A percentile compares a stretch with the other conserved stretches of the same genome.
Conservation (phyloP, 2,113 vertebrate species). For the Collichthys lucidus region DNA sequence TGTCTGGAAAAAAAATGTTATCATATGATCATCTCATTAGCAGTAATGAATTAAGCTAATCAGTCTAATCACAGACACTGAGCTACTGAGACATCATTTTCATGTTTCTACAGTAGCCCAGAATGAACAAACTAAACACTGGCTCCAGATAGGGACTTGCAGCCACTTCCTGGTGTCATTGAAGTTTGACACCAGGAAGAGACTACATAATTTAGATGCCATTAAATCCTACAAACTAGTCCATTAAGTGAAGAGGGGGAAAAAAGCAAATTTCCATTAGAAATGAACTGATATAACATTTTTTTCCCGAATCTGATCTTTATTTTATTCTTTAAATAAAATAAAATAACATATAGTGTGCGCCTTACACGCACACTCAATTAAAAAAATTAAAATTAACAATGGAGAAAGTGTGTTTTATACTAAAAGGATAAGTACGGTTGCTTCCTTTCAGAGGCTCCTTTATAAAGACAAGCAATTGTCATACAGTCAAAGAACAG, state of each 20-base stretch:
- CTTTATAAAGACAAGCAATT: background rate
- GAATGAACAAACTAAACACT: too few relatives aligned
- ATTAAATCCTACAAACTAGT: too few relatives aligned
- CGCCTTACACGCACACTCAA: too few relatives aligned
- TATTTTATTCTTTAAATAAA: background rate
- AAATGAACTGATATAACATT: background rate
- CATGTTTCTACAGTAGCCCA: too few relatives aligned
- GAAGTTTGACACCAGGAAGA: too few relatives aligned
- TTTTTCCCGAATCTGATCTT: background rate
- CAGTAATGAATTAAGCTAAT: background rate
- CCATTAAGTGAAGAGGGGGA: background rate
- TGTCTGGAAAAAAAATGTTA: background rate
- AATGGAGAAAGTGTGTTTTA: background rate
- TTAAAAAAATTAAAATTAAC: background rate
- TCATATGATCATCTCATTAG: background rate
- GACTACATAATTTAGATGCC: too few relatives aligned
- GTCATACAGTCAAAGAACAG: background rate
- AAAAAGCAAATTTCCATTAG: background rate
- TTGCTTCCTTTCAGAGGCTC: background rate
- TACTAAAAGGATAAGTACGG: background rate
- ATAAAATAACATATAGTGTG: background rate
- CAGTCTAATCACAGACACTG: background rate
- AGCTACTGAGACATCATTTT: background rate
- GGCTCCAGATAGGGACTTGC: too few relatives aligned
- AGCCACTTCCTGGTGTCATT: too few relatives aligned